Conservation (phyloP, 2,797 vertebrate species). For the Kryptolebias ocellatus region DNA sequence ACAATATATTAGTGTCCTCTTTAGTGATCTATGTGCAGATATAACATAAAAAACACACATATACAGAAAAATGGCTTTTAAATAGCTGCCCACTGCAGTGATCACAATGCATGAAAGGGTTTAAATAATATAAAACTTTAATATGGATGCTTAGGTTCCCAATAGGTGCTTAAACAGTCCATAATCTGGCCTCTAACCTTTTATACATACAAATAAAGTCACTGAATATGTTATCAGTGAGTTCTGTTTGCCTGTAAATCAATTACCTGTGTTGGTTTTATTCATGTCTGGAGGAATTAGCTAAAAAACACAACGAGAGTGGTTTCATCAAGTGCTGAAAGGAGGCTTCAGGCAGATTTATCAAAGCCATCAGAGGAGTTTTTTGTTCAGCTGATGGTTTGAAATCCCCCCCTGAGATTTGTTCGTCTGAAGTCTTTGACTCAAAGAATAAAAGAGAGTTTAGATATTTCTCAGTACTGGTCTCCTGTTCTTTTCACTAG, state of each 20-base stretch:
- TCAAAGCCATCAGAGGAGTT: slow-evolving; percentile 63
- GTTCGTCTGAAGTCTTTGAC: slow-evolving; percentile 55
- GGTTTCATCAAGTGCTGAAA: slow-evolving; percentile 42
- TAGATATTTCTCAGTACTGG: slow-evolving; percentile 24
- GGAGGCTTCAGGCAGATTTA: slow-evolving; percentile 54
- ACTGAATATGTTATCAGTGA: slow-evolving; percentile 24
- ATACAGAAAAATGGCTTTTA: too few species aligned
- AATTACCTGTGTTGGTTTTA: slow-evolving; percentile 19
- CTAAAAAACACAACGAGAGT: slow-evolving; percentile 27
- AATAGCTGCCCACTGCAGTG: too few species aligned
- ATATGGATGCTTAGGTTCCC: neutral
- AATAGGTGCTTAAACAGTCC: neutral
- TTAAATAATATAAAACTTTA: slow-evolving; percentile 4
- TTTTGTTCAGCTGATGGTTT: slow-evolving; percentile 57
- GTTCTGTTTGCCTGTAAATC: slow-evolving; percentile 28
- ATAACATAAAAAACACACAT: too few species aligned
- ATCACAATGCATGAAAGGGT: too few species aligned
- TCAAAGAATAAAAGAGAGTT: slow-evolving; percentile 42
- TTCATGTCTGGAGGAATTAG: slow-evolving; percentile 20
- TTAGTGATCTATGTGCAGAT: too few species aligned
- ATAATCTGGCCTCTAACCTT: slow-evolving; percentile 25
- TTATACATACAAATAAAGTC: slow-evolving; percentile 8
- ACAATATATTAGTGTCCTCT: too few species aligned
- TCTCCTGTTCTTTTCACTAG: slow-evolving; percentile 63
- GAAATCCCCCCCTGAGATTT: slow-evolving; percentile 35